Percentiles rank a stretch among this genome's conserved stretches.
These are phyloP conservation scores for Adrianichthys oophorus DNA, from an alignment of 2,797 vertebrate genomes.

Conservation along the genomic window DNA sequence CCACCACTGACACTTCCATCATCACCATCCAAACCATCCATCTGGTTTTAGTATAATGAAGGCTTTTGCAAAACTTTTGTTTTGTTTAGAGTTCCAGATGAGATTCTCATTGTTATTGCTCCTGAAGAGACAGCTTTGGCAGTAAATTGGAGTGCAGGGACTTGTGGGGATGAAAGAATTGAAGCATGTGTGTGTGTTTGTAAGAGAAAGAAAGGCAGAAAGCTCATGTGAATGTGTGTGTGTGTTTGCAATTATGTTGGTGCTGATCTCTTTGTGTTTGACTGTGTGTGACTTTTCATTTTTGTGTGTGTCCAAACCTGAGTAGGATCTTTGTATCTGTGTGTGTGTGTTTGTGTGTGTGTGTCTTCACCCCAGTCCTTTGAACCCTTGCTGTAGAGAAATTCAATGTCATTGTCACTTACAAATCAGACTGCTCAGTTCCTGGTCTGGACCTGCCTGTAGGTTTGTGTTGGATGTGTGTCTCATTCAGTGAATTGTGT, in stretches of 20 bases:
- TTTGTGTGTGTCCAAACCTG: constrained; percentile 23
- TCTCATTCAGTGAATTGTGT: constrained; percentile 3
- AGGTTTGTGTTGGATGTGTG: constrained; percentile 3
- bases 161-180: constrained; percentile 33
- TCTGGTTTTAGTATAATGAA: constrained; percentile 41
- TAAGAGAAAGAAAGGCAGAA: neutral
- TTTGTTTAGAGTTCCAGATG: constrained; percentile 52
- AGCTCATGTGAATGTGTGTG: neutral
- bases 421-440: constrained; percentile 63
- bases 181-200: constrained; percentile 24
- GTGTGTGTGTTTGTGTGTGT: neutral
- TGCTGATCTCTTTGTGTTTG: constrained; percentile 19
- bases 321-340: constrained; percentile 1
- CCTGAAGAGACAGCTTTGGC: constrained; percentile 62
- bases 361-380: constrained; percentile 27
- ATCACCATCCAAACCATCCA: constrained; percentile 33
- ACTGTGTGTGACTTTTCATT: constrained; percentile 7
- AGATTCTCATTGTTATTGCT: constrained; percentile 52
- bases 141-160: constrained; percentile 57
- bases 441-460: constrained; percentile 37
- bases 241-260: constrained; percentile 43
- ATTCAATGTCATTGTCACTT: constrained; percentile 70
- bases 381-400: constrained; percentile 49
- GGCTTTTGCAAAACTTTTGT: constrained; percentile 47
- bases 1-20: constrained; percentile 23